phyloP scores from a whole-genome alignment of 2,797 vertebrate species.

The Sebastes diaconus region DNA sequence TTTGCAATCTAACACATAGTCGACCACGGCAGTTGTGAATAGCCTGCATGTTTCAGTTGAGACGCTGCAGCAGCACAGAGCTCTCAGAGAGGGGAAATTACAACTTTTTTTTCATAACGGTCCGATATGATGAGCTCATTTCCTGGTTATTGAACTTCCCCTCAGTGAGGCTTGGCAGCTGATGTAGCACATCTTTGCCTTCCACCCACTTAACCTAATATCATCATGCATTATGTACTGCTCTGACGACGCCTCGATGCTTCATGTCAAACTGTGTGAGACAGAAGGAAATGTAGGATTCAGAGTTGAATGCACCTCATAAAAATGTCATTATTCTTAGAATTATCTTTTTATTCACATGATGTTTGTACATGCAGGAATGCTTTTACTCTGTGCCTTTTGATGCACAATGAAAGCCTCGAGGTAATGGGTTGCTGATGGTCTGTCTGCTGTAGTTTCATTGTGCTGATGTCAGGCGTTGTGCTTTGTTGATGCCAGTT shows the following conservation, averaged over 20 bases:
- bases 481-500: slow-evolving; percentile 32
- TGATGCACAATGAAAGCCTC: slow-evolving; percentile 8
- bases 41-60: slow-evolving; percentile 3
- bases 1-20: neutral
- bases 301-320: neutral
- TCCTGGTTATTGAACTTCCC: slow-evolving; percentile 59
- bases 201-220: slow-evolving; percentile 65
- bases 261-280: slow-evolving; percentile 7
- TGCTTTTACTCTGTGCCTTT: neutral
- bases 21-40: neutral
- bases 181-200: slow-evolving; percentile 47
- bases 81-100: slow-evolving; percentile 3
- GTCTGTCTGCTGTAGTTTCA: neutral
- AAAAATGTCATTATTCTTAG: neutral
- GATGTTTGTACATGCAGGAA: neutral
- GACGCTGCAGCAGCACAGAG: neutral
- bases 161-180: slow-evolving; percentile 47
- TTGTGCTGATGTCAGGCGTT: slow-evolving; percentile 16
- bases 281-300: neutral
- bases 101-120: neutral
- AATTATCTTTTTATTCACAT: neutral
- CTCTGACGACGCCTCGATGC: neutral
- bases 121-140: slow-evolving; percentile 60
- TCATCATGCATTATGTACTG: slow-evolving; percentile 70
- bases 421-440: neutral